Evolutionary conservation across 23 tunicate species (phyloP).

Genomic region (Trididemnum clinides): DNA sequence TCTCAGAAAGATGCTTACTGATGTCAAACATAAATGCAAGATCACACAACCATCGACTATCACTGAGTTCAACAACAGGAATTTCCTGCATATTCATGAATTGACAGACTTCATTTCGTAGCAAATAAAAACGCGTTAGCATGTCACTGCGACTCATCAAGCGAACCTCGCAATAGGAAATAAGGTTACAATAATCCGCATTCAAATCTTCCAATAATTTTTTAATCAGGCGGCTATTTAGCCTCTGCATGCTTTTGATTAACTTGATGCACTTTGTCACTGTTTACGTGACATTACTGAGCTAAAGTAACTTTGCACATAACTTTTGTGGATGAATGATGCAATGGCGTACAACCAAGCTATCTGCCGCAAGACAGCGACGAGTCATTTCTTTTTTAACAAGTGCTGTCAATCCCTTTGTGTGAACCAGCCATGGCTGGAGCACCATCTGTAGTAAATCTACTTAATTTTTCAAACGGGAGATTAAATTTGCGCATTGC

Average conservation of each 20-base stretch:
- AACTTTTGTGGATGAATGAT: conserved; percentile 52
- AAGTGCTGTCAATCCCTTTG: conserved; percentile 53
- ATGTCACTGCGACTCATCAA: conserved; percentile 63
- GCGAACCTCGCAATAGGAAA: conserved; percentile 60
- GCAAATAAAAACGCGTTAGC: conserved; percentile 45
- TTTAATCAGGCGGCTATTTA: conserved; percentile 68
- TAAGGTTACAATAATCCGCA: conserved; percentile 49
- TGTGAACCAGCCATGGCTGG: conserved; percentile 78
- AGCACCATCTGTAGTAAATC: conserved; percentile 70
- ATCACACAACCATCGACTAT: conserved; percentile 62
- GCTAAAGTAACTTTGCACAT: conserved; percentile 69
- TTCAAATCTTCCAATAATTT: conserved; percentile 57
- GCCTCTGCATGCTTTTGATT: conserved; percentile 69
- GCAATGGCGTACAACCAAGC: conserved; percentile 45
- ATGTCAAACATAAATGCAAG: conserved; percentile 64
- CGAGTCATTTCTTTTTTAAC: conserved; percentile 66
- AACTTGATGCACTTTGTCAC: conserved; percentile 59
- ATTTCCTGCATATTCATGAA: conserved; percentile 35
- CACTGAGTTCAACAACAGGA: conserved; percentile 56
- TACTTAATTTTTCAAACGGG: conserved; percentile 49
- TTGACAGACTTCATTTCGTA: conserved; percentile 33
- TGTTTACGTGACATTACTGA: conserved; percentile 50
- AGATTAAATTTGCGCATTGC: conserved; percentile 66
- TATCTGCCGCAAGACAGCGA: conserved; percentile 48
- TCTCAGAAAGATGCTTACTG: conserved; percentile 46